Evolutionary conservation across 2,888 invertebrate species (phyloP).

Genomic region (Eupithecia subfuscata): DNA sequence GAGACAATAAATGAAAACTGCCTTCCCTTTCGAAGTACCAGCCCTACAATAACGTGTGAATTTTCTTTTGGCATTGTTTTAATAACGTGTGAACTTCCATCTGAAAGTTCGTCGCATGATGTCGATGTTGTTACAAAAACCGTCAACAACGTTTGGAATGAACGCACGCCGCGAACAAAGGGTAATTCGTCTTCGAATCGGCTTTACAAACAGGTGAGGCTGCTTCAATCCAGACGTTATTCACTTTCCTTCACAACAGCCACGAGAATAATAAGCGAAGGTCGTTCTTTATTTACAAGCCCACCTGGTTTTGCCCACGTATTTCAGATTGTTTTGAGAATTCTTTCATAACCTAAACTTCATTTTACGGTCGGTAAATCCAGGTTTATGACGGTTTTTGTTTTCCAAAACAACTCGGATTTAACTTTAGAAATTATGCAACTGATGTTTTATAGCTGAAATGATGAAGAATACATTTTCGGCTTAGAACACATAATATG

Average conservation of each 20-base stretch:
- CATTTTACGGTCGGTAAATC: slow-evolving; percentile 73
- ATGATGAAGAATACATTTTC: slow-evolving; percentile 11
- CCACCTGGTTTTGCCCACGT: slow-evolving; percentile 73
- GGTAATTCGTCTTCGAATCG: slow-evolving; percentile 74
- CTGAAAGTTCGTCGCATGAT: slow-evolving; percentile 58
- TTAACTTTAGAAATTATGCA: slow-evolving; percentile 72
- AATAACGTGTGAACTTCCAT: slow-evolving; percentile 22
- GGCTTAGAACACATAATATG: not conserved
- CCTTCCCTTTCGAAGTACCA: slow-evolving; percentile 17
- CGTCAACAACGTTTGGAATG: slow-evolving; percentile 48
- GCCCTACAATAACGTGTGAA: slow-evolving; percentile 7
- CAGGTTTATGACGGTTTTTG: slow-evolving; percentile 64
- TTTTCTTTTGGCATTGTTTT: not conserved
- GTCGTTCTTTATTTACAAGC: slow-evolving; percentile 68
- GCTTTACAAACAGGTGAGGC: slow-evolving; percentile 76
- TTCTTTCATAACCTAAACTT: slow-evolving; percentile 76
- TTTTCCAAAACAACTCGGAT: slow-evolving; percentile 65
- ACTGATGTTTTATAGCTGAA: slow-evolving; percentile 44
- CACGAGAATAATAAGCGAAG: slow-evolving; percentile 68
- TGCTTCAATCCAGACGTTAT: slow-evolving; percentile 64
- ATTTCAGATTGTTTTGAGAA: slow-evolving; percentile 70
- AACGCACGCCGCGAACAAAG: slow-evolving; percentile 69
- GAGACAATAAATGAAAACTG: slow-evolving; percentile 52
- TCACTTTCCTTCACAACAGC: slow-evolving; percentile 69
- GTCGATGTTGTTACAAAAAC: slow-evolving; percentile 66